Percentiles rank a stretch among this genome's conserved stretches.
Evolutionary conservation across 2,888 invertebrate genomes (phyloP).

Genomic region (Diploptera punctata): DNA sequence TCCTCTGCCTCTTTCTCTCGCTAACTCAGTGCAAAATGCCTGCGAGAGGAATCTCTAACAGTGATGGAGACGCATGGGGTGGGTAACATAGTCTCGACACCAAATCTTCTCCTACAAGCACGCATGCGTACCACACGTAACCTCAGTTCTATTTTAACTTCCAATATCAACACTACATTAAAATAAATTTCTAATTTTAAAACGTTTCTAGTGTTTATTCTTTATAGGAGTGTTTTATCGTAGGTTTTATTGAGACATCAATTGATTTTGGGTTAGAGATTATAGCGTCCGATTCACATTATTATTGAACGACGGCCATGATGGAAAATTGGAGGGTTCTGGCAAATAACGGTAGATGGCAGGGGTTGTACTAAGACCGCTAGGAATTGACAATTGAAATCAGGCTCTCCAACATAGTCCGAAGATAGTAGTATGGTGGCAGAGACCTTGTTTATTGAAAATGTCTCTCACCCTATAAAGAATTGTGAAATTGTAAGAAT

Average conservation of each 20-base stretch:
- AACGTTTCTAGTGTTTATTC: neutral
- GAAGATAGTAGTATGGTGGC: neutral
- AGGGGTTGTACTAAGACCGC: neutral
- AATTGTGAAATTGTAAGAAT: neutral
- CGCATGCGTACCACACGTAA: neutral
- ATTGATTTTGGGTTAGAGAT: constrained; percentile 23
- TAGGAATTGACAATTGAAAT: neutral
- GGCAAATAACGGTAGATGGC: constrained; percentile 30
- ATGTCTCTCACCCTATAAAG: neutral
- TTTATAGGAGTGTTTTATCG: neutral
- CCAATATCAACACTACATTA: neutral
- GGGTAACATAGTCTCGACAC: neutral
- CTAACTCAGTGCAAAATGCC: constrained; percentile 29
- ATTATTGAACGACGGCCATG: constrained; percentile 39
- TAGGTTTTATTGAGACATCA: neutral
- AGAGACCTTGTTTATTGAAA: neutral
- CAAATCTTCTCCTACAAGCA: neutral
- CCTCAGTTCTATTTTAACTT: neutral
- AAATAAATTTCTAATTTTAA: neutral
- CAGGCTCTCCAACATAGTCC: constrained; percentile 29
- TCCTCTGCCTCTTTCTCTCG: constrained; percentile 5
- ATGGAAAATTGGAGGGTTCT: constrained; percentile 18
- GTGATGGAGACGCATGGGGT: neutral
- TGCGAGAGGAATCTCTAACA: constrained; percentile 1
- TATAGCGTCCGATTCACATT: constrained; percentile 16